These are phyloP conservation scores for Pseudobourletiella spinata DNA, from an alignment of 1,140 invertebrate species.

Conservation along the genomic window DNA sequence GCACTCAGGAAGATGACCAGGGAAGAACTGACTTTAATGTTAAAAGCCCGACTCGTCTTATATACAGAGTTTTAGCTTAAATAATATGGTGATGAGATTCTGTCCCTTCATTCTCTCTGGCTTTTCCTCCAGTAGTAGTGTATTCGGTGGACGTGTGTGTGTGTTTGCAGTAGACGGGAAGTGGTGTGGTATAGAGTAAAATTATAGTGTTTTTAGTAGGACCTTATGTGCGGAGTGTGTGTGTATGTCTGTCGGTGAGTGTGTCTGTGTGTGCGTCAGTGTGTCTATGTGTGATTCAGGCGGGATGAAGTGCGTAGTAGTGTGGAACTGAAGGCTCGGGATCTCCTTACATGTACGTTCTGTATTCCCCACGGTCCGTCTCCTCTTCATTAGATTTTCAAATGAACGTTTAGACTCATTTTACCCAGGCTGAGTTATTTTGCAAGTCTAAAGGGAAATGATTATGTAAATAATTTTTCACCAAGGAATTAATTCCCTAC, in stretches of 20 bases:
- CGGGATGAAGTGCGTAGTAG: neutral
- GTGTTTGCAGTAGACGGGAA: neutral
- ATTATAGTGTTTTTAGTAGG: neutral
- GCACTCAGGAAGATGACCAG: conserved; percentile 4
- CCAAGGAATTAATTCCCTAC: conserved; percentile 13
- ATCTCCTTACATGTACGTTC: too few species aligned
- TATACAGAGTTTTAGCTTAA: conserved; percentile 12
- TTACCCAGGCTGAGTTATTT: neutral
- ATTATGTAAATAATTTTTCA: conserved; percentile 18
- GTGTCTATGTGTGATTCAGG: too few species aligned
- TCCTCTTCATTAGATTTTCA: conserved; percentile 9
- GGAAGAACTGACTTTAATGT: conserved; percentile 7
- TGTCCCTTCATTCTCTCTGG: conserved; percentile 4
- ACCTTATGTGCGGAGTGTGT: neutral
- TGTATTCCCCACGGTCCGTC: too few species aligned
- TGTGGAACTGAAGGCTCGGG: too few species aligned
- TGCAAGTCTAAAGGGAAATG: conserved; percentile 13
- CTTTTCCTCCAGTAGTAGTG: neutral
- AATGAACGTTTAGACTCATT: conserved; percentile 13
- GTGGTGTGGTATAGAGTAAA: too few species aligned
- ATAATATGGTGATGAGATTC: conserved; percentile 16
- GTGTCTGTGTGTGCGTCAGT: too few species aligned
- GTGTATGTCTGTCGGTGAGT: neutral
- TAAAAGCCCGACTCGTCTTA: conserved; percentile 4
- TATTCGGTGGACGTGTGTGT: neutral